A percentile compares a stretch with the other conserved stretches of the same genome.
These are phyloP conservation scores for Siniperca scherzeri DNA, from an alignment of 2,797 vertebrate genomes.

Conservation along the genomic window DNA sequence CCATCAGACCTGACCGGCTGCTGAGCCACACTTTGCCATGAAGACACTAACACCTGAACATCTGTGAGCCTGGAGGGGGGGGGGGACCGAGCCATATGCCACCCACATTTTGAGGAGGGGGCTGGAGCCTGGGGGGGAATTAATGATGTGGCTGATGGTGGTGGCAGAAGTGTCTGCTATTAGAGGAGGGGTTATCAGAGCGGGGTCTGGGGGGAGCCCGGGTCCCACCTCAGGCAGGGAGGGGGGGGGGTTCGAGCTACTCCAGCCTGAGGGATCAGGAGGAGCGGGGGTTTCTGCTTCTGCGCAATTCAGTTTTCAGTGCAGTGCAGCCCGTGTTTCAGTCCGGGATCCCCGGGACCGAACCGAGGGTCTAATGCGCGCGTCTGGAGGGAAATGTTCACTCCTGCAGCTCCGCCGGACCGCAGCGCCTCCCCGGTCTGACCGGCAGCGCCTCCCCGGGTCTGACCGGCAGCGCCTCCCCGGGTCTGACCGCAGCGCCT, in stretches of 20 bases:
- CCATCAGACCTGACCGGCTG: conserved; percentile 41
- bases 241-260: background rate
- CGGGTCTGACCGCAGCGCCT: no score
- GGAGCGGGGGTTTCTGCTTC: background rate
- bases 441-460: no score
- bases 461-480: no score
- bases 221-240: background rate
- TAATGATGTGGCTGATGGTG: conserved; percentile 1
- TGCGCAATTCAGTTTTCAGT: background rate
- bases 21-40: conserved; percentile 14
- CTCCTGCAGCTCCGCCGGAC: background rate
- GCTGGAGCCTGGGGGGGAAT: background rate
- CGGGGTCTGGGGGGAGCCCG: background rate
- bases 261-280: background rate
- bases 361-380: no score
- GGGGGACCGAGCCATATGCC: conserved; percentile 54
- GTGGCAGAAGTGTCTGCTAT: background rate
- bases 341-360: background rate
- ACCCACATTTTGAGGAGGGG: conserved; percentile 13
- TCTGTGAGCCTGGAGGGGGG: conserved; percentile 50
- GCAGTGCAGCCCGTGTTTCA: no score
- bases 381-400: background rate
- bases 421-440: no score
- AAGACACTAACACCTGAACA: conserved; percentile 32
- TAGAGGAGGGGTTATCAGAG: background rate